Evolutionary conservation across 1,140 invertebrate species (phyloP).

Genomic region (Drosophila tani): DNA sequence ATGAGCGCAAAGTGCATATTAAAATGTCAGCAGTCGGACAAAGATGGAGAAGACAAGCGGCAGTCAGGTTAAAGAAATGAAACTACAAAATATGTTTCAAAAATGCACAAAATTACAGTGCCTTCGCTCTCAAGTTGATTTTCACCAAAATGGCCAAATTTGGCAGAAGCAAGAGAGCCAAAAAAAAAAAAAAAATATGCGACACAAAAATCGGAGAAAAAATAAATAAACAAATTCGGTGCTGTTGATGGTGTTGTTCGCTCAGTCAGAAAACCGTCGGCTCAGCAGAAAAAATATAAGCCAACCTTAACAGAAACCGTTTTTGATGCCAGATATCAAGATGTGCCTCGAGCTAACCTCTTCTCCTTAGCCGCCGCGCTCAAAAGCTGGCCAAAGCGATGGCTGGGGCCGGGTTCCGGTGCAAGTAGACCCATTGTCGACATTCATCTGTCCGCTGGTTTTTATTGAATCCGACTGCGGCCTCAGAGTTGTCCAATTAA

Average conservation of each 20-base stretch:
- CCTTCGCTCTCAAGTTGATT: conserved; percentile 33
- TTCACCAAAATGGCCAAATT: conserved; percentile 66
- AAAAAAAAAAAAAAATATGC: conserved; percentile 5
- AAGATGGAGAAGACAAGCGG: conserved; percentile 34
- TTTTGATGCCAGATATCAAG: conserved; percentile 65
- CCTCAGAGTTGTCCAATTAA: conserved; percentile 42
- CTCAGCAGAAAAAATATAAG: conserved; percentile 31
- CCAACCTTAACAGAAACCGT: conserved; percentile 22
- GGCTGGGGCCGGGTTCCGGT: conserved; percentile 31
- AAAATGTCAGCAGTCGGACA: conserved; percentile 65
- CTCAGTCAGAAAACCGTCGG: conserved; percentile 20
- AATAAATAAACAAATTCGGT: conserved; percentile 76
- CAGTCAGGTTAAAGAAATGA: conserved; percentile 37
- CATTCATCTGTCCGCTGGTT: conserved; percentile 43
- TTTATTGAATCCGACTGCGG: conserved; percentile 24
- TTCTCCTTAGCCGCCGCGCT: conserved; percentile 22
- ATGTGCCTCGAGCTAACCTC: conserved; percentile 46
- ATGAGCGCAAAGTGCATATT: conserved; percentile 73
- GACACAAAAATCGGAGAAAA: conserved; percentile 47
- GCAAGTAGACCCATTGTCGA: conserved; percentile 59
- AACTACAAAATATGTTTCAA: conserved; percentile 21
- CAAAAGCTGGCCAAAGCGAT: conserved; percentile 16
- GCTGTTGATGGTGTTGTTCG: conserved; percentile 20
- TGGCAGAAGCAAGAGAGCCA: conserved; percentile 29
- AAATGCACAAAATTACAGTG: conserved; percentile 50